Evolutionary conservation across 2,888 invertebrate species (phyloP).

Genomic region (Onthophagus sagittarius): DNA sequence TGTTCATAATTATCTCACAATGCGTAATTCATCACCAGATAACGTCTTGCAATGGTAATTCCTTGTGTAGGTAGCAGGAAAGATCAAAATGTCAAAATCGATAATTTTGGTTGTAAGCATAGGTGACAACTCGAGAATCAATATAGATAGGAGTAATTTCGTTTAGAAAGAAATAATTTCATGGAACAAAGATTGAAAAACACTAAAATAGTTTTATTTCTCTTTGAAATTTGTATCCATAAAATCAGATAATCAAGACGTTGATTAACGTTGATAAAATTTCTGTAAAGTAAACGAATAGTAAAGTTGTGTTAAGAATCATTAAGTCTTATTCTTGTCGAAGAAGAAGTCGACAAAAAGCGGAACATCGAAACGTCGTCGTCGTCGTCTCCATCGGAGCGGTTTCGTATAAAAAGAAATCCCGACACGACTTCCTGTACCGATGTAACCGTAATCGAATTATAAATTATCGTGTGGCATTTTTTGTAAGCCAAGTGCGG

Average conservation of each 20-base stretch:
- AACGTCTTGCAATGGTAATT: no score
- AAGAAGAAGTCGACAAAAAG: not conserved
- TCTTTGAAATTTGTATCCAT: no score
- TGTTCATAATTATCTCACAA: no score
- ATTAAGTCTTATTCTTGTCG: not conserved
- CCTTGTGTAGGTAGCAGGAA: no score
- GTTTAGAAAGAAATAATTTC: no score
- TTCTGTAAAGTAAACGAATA: not conserved
- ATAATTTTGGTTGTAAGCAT: no score
- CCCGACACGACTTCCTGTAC: not conserved
- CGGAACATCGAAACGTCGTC: not conserved
- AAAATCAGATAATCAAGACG: not conserved
- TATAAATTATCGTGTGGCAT: not conserved
- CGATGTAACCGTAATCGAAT: not conserved
- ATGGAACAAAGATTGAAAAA: no score
- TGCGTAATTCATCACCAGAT: no score
- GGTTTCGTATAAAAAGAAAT: not conserved
- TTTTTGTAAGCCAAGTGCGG: slow-evolving; percentile 2
- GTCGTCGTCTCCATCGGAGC: not conserved
- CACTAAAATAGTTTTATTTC: no score
- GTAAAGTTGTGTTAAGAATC: not conserved
- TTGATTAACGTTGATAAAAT: not conserved
- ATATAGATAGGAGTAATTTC: no score
- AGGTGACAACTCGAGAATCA: no score
- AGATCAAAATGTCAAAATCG: no score